Base-by-base conservation (phyloP, 2,888 invertebrate genomes). In the Cynaeus angustus region DNA sequence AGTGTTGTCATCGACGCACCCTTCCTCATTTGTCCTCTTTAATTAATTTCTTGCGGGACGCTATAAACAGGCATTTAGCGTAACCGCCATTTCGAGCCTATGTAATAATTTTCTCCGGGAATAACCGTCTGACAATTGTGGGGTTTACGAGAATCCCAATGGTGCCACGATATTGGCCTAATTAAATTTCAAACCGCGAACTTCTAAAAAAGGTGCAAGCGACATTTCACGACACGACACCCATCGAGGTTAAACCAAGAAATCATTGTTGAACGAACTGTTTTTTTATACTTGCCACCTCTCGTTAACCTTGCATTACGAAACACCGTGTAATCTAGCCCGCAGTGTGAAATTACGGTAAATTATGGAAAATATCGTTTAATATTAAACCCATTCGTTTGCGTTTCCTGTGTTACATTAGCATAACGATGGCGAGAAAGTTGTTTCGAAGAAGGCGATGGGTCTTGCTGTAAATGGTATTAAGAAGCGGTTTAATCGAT, bases 351-450 rank as follows among this genome's bases (percentile, higher is more conserved):
- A 69, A 69, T 69, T 69, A 65, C 69, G 64, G 69, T 69, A 69
- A 69, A 65, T 65, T 69, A 69, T 69, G 69, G 69, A 69, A 69
- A 65, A 64, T 69, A 65, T 62, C 38, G 28, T 56, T 68, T 56
- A 66, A 66, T 66, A 56, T 66, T 56, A 56, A 66, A 66, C 45
- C 45, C 65, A 65, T 65, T 65, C 65, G 53, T 65, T 65, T 56
- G 48, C 56, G 69, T 70, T 72, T 74, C 72, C 72, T 72, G 72
- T 65, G 61, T 66, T 68, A 71, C 68, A 71, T 72, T 71, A 68
- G 58, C 68, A 68, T 68, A 48, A 53, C 62, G 46, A 68, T 68
- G 50, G 37, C 62, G 68, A 68, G 68, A 68, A 68, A 68, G 68
- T 68, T 68, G 68, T 68, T 64, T 62, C 55, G 61, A 53, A 43